Conservation (phyloP, 2,888 invertebrate genomes). For the Gymnocheta viridis region DNA sequence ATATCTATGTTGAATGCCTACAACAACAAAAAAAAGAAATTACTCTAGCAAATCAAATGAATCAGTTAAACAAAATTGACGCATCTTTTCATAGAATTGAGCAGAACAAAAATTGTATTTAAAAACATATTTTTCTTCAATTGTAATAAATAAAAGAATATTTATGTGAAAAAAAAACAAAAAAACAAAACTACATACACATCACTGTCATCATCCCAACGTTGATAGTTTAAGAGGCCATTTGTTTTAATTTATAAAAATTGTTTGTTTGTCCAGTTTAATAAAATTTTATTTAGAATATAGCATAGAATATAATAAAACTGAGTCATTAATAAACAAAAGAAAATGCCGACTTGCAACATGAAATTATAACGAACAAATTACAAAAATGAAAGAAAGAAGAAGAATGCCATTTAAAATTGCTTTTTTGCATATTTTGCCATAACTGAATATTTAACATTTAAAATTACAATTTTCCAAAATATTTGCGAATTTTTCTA, state of each 20-base stretch:
- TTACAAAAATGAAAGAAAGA: neutral
- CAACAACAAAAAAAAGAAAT: neutral
- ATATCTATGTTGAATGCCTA: neutral
- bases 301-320: neutral
- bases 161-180: constrained; percentile 1
- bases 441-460: neutral
- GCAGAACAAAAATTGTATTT: neutral
- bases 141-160: constrained; percentile 16
- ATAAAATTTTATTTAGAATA: constrained; percentile 11
- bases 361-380: neutral
- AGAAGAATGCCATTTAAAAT: neutral
- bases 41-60: constrained; percentile 18
- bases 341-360: neutral
- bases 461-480: no score
- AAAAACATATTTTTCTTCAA: neutral
- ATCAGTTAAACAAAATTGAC: constrained; percentile 30
- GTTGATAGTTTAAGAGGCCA: constrained; percentile 14
- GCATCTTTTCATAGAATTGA: constrained; percentile 11
- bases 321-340: neutral
- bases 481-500: neutral
- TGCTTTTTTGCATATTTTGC: neutral
- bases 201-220: neutral
- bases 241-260: constrained; percentile 58
- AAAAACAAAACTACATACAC: constrained; percentile 4
- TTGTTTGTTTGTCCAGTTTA: constrained; percentile 11